These are phyloP conservation scores for Neoscelio sp. DNA, from an alignment of 2,888 invertebrate genomes.

Conservation along the genomic window DNA sequence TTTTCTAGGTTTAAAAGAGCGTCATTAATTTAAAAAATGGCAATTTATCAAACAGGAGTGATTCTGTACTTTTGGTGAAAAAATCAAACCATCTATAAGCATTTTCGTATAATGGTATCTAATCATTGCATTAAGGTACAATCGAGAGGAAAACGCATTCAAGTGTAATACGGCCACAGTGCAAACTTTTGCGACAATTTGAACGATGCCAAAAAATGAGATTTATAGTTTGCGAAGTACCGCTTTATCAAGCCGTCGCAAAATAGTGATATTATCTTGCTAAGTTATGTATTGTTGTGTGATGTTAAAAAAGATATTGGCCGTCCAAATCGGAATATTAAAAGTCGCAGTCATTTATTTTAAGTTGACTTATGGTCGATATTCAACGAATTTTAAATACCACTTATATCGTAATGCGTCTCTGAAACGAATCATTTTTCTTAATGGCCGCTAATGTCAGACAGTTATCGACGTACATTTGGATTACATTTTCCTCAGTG, in stretches of 20 bases:
- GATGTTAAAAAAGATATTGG: not conserved
- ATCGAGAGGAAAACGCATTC: constrained; percentile 8
- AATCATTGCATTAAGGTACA: not conserved
- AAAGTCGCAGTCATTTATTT: constrained; percentile 3
- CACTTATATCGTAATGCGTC: too few relatives aligned
- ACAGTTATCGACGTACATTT: too few relatives aligned
- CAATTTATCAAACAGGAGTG: too few relatives aligned
- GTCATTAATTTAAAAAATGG: too few relatives aligned
- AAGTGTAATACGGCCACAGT: constrained; percentile 3
- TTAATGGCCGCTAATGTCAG: too few relatives aligned
- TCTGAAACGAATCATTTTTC: too few relatives aligned
- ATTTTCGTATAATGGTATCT: not conserved
- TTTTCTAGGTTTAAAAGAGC: too few relatives aligned
- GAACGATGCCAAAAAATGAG: constrained; percentile 34
- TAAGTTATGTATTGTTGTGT: constrained; percentile 17
- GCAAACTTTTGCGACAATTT: constrained; percentile 40
- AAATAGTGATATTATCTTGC: constrained; percentile 26
- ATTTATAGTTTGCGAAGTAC: constrained; percentile 32
- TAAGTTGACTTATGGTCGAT: not conserved
- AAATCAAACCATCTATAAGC: not conserved
- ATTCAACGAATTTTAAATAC: too few relatives aligned
- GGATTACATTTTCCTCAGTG: too few relatives aligned
- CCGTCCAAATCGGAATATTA: not conserved
- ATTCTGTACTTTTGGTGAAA: not conserved
- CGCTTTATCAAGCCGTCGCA: constrained; percentile 5